Evolutionary conservation across 2,888 invertebrate genomes (phyloP).

Genomic region (Hirtodrosophila cameraria): DNA sequence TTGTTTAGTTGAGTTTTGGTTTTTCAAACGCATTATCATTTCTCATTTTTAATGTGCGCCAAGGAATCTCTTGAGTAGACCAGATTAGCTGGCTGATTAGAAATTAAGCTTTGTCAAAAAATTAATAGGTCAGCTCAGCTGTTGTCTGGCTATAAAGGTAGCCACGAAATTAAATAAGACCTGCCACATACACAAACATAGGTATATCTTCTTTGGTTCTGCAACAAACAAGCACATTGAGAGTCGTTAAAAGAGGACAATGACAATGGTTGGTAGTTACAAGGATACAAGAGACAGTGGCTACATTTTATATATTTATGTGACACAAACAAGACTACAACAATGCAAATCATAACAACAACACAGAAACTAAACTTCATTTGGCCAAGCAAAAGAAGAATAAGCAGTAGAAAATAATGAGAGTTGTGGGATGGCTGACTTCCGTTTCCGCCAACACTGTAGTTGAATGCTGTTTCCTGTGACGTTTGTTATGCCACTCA

Average conservation of each 20-base stretch:
- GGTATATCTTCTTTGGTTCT: neutral
- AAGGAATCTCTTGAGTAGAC: slow-evolving; percentile 5
- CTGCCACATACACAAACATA: slow-evolving; percentile 3
- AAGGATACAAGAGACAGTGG: slow-evolving; percentile 18
- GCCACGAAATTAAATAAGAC: slow-evolving; percentile 44
- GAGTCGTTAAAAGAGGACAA: slow-evolving; percentile 46
- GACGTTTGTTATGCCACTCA: slow-evolving; percentile 1
- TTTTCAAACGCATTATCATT: slow-evolving; percentile 13
- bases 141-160: slow-evolving; percentile 28
- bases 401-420: slow-evolving; percentile 3
- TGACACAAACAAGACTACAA: slow-evolving; percentile 17
- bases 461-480: slow-evolving; percentile 55
- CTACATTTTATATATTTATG: slow-evolving; percentile 51
- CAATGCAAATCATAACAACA: slow-evolving; percentile 1
- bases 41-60: slow-evolving; percentile 37
- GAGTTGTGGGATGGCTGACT: slow-evolving; percentile 33
- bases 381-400: slow-evolving; percentile 11
- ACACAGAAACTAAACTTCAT: slow-evolving; percentile 35
- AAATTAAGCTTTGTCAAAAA: slow-evolving; percentile 16
- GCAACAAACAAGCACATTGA: slow-evolving; percentile 46
- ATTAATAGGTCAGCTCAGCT: neutral
- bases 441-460: slow-evolving; percentile 67
- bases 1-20: slow-evolving; percentile 23
- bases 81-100: slow-evolving; percentile 6
- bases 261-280: slow-evolving; percentile 11